Conservation (phyloP, 1,140 invertebrate species). For the Zaprionus lachaisei region DNA sequence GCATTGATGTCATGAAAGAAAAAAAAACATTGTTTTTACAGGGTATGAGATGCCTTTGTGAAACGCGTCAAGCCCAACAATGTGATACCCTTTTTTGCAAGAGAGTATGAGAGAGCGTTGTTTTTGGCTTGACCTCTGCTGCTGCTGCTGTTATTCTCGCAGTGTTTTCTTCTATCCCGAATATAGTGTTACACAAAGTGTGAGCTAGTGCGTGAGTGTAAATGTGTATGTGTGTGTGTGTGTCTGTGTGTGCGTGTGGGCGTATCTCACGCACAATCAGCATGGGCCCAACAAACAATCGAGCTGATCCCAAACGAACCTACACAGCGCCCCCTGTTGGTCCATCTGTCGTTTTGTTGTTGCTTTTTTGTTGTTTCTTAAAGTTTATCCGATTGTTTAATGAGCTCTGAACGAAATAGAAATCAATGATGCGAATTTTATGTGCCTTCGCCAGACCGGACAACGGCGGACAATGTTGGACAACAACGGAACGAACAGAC, state of each 20-base stretch:
- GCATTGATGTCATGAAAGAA: neutral
- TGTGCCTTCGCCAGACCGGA: slow-evolving; percentile 42
- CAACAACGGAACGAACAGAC: neutral
- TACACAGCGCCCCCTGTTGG: slow-evolving; percentile 18
- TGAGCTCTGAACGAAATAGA: slow-evolving; percentile 65
- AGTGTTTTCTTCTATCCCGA: neutral
- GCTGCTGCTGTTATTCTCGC: neutral
- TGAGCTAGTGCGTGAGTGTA: neutral
- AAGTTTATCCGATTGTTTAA: slow-evolving; percentile 67
- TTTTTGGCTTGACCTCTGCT: slow-evolving; percentile 17
- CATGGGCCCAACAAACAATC: slow-evolving; percentile 23
- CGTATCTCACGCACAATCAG: slow-evolving; percentile 49
- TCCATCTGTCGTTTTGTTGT: slow-evolving; percentile 34
- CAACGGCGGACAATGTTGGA: slow-evolving; percentile 22
- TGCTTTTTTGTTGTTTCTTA: slow-evolving; percentile 46
- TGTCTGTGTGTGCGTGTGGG: slow-evolving; percentile 1
- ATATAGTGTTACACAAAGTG: neutral
- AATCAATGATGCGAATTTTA: slow-evolving; percentile 67
- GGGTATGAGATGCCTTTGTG: slow-evolving; percentile 2
- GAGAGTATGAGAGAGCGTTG: slow-evolving; percentile 9
- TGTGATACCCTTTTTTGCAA: neutral
- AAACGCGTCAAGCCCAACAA: neutral
- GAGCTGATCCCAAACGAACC: slow-evolving; percentile 17
- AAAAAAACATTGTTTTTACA: neutral
- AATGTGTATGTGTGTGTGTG: neutral